phyloP scores from a whole-genome alignment of 2,888 invertebrate species.

The Crocallis elinguaria region DNA sequence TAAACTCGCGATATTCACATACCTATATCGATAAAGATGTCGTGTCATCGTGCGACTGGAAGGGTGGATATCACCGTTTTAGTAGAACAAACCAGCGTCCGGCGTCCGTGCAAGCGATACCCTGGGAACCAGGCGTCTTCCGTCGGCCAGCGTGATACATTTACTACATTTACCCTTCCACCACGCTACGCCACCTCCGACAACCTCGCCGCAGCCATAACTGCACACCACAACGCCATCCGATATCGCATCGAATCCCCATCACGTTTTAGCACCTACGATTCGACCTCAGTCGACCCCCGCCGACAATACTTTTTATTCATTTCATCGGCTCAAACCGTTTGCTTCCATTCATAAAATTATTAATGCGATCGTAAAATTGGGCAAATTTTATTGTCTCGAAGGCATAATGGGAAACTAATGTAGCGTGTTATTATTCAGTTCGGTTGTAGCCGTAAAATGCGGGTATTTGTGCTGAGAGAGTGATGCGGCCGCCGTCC shows the following conservation, averaged over 20 bases:
- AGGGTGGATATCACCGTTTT: slow-evolving; percentile 35
- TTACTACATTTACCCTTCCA: slow-evolving; percentile 54
- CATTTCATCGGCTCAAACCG: slow-evolving; percentile 75
- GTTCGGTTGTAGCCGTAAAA: slow-evolving; percentile 81
- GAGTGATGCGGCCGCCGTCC: slow-evolving; percentile 41
- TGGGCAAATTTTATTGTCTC: slow-evolving; percentile 85
- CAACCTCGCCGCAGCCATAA: slow-evolving; percentile 47
- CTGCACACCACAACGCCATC: slow-evolving; percentile 44
- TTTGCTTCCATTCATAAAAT: slow-evolving; percentile 85
- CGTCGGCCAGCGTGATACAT: slow-evolving; percentile 54
- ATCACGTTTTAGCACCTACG: slow-evolving; percentile 69
- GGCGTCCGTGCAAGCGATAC: slow-evolving; percentile 79
- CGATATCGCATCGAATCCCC: slow-evolving; percentile 44
- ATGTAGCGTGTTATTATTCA: slow-evolving; percentile 85
- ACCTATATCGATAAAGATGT: slow-evolving; percentile 29
- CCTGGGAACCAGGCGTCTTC: slow-evolving; percentile 78
- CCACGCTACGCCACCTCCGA: slow-evolving; percentile 51
- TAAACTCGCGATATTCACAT: slow-evolving; percentile 6
- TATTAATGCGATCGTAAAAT: slow-evolving; percentile 85
- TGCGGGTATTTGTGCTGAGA: slow-evolving; percentile 70
- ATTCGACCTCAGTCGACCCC: slow-evolving; percentile 70
- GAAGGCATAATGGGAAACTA: slow-evolving; percentile 85
- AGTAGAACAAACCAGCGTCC: slow-evolving; percentile 65
- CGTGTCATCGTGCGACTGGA: slow-evolving; percentile 26
- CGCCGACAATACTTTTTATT: slow-evolving; percentile 68